Base-by-base conservation (phyloP, 2,113 vertebrate species). In the Oncorhynchus clarkii region DNA sequence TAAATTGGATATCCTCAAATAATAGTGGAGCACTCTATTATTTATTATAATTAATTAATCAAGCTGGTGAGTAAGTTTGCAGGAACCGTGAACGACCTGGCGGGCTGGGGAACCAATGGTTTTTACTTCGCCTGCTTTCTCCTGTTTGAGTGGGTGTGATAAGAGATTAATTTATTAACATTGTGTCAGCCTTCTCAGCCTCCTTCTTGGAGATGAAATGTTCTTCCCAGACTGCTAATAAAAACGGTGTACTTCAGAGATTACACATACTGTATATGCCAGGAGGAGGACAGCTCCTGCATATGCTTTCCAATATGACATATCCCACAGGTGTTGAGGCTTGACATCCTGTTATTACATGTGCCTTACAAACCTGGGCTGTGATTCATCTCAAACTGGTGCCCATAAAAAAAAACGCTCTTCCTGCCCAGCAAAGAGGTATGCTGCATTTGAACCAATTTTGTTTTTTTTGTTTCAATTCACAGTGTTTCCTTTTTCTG, bases 1-100 rank as follows among this genome's bases (percentile, higher is more conserved):
- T 84, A 88, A 89, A 88, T 89, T 86, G 84, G 84, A 86, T 88
- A 84, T 68, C 82, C 80, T 80, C 82, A 84, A 86, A 86, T 86
- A 88, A 88, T 83, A 83, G 80, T 81, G 70, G 22, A 68, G 66
- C 72, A 72, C 82, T 87, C 34, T 11, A 86, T 87, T 90, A 87
- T 88, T 88, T 77, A 88, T 83, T 22, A 76, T n/a, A 67, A 45
- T 18, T 76, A 85, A 88, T 89, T 79, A 76, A 85, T 89, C 87
- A 86, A 48, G 59, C 72, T 57, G 67, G 67, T 76, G 78, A 83
- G 78, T 74, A 51, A 69, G 67, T 79, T 75, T 78, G 66, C 70
- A 78, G 76, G 75, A 24, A 31, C 73, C 29, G 29, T 68, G 62
- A 77, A 85, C 64, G 71, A 78, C 69, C 49, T 72, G n/a, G 24